Conservation (phyloP, 2,113 vertebrate genomes). For the Arothron firmamentum region DNA sequence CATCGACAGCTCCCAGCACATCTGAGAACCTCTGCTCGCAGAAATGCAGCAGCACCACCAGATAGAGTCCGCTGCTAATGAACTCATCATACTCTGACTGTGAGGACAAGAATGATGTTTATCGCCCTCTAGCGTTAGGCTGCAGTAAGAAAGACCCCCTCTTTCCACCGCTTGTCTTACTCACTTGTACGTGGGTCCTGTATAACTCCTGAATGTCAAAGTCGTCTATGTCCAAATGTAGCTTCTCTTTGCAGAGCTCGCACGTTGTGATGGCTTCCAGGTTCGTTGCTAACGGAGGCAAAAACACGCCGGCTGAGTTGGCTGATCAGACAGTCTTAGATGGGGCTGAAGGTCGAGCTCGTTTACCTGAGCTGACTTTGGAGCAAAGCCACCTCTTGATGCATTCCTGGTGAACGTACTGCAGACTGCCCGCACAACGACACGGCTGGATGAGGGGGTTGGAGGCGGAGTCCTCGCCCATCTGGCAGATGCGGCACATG, state of each 20-base stretch:
- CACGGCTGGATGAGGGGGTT: conserved; percentile 95
- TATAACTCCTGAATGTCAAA: conserved; percentile 97
- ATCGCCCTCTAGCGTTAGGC: no score
- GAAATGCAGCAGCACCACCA: conserved; percentile 94
- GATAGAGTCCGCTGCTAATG: conserved; percentile 96
- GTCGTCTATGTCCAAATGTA: conserved; percentile 92
- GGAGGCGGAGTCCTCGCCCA: conserved; percentile 81
- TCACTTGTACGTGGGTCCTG: conserved; percentile 91
- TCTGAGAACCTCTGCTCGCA: conserved; percentile 97
- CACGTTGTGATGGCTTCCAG: conserved; percentile 92
- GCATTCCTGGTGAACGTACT: conserved; percentile 95
- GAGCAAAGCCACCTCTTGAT: conserved; percentile 97
- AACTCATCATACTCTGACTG: conserved; percentile 97
- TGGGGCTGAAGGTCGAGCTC: not conserved
- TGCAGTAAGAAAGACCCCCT: no score
- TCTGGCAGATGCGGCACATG: conserved; percentile 95
- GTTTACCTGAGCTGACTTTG: conserved; percentile 93
- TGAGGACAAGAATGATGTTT: no score
- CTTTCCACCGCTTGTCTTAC: conserved; percentile 33
- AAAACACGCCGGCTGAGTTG: no score
- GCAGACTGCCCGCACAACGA: conserved; percentile 91
- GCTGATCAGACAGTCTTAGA: no score
- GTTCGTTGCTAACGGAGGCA: conserved; percentile 78
- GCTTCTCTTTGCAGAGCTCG: conserved; percentile 95
- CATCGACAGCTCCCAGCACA: conserved; percentile 88